Percentiles rank a stretch among this genome's conserved stretches.
Conservation (phyloP, 2,797 vertebrate genomes). For the Enteromius afrohamiltoni region DNA sequence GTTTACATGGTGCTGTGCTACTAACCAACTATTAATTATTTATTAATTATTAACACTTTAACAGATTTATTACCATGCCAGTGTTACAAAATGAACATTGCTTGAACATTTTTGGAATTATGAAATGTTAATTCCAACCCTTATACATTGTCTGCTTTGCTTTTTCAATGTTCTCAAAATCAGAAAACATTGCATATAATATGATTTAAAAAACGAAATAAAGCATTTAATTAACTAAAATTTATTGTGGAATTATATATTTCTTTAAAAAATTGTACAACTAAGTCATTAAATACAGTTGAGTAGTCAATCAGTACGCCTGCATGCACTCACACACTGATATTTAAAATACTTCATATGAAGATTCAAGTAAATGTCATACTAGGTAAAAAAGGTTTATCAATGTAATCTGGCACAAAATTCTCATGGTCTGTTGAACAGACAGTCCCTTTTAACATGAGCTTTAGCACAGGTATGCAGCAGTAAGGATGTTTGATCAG, state of each 20-base stretch:
- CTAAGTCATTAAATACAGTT: neutral
- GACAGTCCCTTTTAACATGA: neutral
- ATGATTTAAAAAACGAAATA: neutral
- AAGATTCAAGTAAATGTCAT: neutral
- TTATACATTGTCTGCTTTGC: neutral
- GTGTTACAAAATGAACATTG: neutral
- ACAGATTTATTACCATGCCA: neutral
- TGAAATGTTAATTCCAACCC: neutral
- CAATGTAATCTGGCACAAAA: neutral
- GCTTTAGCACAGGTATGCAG: neutral
- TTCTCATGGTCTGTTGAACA: neutral
- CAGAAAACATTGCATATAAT: neutral
- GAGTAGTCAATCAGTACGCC: neutral
- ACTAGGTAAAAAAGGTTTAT: neutral
- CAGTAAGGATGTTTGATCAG: neutral
- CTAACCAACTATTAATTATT: neutral
- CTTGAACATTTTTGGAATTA: neutral
- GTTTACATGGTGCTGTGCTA: neutral
- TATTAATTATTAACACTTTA: neutral
- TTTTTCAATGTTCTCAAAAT: neutral
- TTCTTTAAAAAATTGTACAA: neutral
- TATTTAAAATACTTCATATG: constrained; percentile 8
- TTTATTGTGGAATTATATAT: constrained; percentile 24
- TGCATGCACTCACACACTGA: neutral
- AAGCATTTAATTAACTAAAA: constrained; percentile 8